Percentiles rank a stretch among this genome's conserved stretches.
phyloP scores from a whole-genome alignment of 2,113 vertebrate genomes.

The Cheirogaleus medius region DNA sequence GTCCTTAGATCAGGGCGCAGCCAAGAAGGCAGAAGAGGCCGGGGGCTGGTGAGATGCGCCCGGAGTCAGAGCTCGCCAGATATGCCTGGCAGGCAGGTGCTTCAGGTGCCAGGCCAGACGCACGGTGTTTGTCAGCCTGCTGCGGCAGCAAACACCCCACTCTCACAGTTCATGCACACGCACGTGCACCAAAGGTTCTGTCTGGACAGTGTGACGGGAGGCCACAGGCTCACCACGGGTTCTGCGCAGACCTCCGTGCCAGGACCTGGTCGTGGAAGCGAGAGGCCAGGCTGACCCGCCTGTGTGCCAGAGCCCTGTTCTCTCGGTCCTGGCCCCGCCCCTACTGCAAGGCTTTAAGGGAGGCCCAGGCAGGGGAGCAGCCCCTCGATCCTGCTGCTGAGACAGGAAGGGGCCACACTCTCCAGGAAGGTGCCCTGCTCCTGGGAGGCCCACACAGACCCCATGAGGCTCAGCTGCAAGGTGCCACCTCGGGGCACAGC shows the following conservation, averaged over 20 bases:
- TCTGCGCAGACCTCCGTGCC: accelerated
- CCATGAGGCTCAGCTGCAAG: not conserved
- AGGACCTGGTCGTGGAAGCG: not conserved
- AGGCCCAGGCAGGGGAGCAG: not conserved
- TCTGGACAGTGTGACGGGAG: not conserved
- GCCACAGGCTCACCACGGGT: not conserved
- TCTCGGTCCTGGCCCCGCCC: not conserved
- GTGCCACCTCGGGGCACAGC: too few species aligned
- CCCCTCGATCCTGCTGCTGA: not conserved
- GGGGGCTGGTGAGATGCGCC: not conserved
- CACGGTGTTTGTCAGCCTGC: too few species aligned
- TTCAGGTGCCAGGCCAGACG: not conserved
- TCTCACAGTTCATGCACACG: not conserved
- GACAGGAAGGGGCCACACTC: not conserved
- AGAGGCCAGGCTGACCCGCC: not conserved
- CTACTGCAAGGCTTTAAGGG: not conserved
- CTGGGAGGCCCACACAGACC: not conserved
- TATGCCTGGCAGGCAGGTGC: not conserved
- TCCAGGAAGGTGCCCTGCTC: accelerated
- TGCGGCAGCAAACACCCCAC: not conserved
- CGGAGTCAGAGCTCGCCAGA: not conserved
- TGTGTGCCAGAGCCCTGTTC: too few species aligned
- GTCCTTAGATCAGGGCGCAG: not conserved
- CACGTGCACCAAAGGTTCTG: not conserved
- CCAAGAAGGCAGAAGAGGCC: not conserved